Conservation (phyloP, 2,113 vertebrate genomes). For the Marmota monax region DNA sequence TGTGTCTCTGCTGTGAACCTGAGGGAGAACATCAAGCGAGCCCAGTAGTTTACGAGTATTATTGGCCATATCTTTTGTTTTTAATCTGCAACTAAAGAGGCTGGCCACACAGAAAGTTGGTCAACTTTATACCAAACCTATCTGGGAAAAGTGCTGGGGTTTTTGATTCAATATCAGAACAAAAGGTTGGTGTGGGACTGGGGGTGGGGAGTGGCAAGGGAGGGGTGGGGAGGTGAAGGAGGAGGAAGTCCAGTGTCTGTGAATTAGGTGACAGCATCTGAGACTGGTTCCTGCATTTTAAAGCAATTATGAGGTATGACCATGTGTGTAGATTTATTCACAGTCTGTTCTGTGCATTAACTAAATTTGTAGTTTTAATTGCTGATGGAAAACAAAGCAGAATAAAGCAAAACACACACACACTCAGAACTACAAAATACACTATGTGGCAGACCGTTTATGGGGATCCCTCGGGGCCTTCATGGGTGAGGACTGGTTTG, state of each 20-base stretch:
- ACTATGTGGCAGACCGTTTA: slow-evolving; percentile 73
- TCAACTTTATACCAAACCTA: slow-evolving; percentile 62
- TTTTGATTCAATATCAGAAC: slow-evolving; percentile 79
- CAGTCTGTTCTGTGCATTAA: slow-evolving; percentile 83
- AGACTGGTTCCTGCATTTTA: slow-evolving; percentile 83
- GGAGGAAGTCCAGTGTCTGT: slow-evolving; percentile 18
- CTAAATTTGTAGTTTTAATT: slow-evolving; percentile 85
- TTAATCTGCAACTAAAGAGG: slow-evolving; percentile 75
- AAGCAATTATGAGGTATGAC: slow-evolving; percentile 79
- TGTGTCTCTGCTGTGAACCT: slow-evolving; percentile 34
- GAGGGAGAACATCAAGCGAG: slow-evolving; percentile 8
- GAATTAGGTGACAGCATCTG: slow-evolving; percentile 79
- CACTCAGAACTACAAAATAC: slow-evolving; percentile 58
- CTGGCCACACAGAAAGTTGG: slow-evolving; percentile 78
- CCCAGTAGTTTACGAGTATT: slow-evolving; percentile 68
- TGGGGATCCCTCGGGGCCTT: slow-evolving; percentile 29
- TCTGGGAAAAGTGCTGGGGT: slow-evolving; percentile 69
- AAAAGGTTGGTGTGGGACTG: not conserved
- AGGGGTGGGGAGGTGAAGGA: not conserved
- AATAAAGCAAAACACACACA: not conserved
- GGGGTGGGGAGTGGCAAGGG: not conserved
- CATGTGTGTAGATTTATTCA: slow-evolving; percentile 73
- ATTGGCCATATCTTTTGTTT: slow-evolving; percentile 72
- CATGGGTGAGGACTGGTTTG: not conserved
- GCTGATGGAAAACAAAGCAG: slow-evolving; percentile 69